Conservation (phyloP, 2,888 invertebrate genomes). For the Scrobipalpa costella region DNA sequence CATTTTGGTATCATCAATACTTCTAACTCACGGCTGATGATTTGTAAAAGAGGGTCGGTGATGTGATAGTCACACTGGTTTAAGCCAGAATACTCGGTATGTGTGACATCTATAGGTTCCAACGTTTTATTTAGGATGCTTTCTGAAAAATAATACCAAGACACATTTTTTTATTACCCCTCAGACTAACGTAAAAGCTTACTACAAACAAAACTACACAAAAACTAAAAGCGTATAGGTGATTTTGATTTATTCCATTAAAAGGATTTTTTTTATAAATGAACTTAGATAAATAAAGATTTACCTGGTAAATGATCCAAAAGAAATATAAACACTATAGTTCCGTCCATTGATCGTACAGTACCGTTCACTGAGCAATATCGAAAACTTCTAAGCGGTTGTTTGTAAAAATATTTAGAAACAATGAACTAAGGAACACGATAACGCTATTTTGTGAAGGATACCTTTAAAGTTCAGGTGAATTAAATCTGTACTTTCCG, state of each 20-base stretch:
- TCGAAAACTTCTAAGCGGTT: neutral
- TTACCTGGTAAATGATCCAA: conserved; percentile 50
- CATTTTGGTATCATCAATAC: conserved; percentile 13
- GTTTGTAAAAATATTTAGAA: neutral
- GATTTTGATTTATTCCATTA: too few species aligned
- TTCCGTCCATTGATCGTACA: conserved; percentile 38
- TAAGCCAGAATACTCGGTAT: neutral
- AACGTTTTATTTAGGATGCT: conserved; percentile 18
- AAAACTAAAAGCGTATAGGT: too few species aligned
- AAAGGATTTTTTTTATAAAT: too few species aligned
- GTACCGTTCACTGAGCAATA: conserved; percentile 17
- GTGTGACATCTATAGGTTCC: neutral
- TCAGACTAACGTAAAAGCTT: neutral
- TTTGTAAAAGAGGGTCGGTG: conserved; percentile 19
- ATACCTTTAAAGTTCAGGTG: too few species aligned
- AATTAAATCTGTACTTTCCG: too few species aligned
- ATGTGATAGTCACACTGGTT: conserved; percentile 8
- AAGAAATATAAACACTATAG: conserved; percentile 48
- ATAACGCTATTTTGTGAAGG: too few species aligned
- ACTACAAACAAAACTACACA: neutral
- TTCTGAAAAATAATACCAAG: conserved; percentile 20
- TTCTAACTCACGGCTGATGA: conserved; percentile 17
- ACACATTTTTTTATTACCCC: neutral
- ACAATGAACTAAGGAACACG: neutral
- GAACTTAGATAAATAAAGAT: too few species aligned